A percentile compares a stretch with the other conserved stretches of the same genome.
These are phyloP conservation scores for Epirrhoe alternata DNA, from an alignment of 2,888 invertebrate species.

Conservation along the genomic window DNA sequence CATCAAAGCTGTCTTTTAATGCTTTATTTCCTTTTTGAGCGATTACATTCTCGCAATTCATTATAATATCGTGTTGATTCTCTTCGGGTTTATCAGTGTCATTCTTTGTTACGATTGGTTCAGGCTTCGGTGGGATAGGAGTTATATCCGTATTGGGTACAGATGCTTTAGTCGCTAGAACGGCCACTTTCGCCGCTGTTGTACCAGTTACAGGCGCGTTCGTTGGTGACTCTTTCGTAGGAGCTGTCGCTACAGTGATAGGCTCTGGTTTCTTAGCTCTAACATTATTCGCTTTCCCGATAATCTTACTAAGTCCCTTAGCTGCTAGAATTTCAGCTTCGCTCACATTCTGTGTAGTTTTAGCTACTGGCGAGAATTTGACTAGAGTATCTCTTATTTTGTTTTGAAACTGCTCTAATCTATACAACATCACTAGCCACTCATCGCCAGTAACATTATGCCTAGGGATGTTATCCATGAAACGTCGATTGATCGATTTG, in stretches of 20 bases:
- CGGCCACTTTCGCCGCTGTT: too few relatives aligned
- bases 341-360: slow-evolving; percentile 57
- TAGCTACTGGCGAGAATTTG: slow-evolving; percentile 56
- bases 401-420: slow-evolving; percentile 68
- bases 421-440: slow-evolving; percentile 74
- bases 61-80: slow-evolving; percentile 64
- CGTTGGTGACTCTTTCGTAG: neutral
- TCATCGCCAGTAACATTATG: slow-evolving; percentile 69
- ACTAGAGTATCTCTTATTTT: slow-evolving; percentile 66
- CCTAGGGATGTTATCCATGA: slow-evolving; percentile 73
- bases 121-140: slow-evolving; percentile 21
- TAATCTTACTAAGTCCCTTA: slow-evolving; percentile 77
- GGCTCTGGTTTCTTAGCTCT: slow-evolving; percentile 57
- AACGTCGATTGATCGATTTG: slow-evolving; percentile 66
- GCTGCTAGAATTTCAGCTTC: slow-evolving; percentile 79
- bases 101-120: too few relatives aligned
- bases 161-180: too few relatives aligned
- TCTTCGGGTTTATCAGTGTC: slow-evolving; percentile 37
- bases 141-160: too few relatives aligned
- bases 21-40: slow-evolving; percentile 73
- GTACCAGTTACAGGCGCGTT: too few relatives aligned
- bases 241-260: slow-evolving; percentile 33
- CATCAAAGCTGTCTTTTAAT: slow-evolving; percentile 72
- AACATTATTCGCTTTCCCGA: slow-evolving; percentile 67
- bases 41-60: slow-evolving; percentile 74